Evolutionary conservation across 2,797 vertebrate species (phyloP), one percentile per base, ranked within the genome.

Genomic region (Florisuga fusca): DNA sequence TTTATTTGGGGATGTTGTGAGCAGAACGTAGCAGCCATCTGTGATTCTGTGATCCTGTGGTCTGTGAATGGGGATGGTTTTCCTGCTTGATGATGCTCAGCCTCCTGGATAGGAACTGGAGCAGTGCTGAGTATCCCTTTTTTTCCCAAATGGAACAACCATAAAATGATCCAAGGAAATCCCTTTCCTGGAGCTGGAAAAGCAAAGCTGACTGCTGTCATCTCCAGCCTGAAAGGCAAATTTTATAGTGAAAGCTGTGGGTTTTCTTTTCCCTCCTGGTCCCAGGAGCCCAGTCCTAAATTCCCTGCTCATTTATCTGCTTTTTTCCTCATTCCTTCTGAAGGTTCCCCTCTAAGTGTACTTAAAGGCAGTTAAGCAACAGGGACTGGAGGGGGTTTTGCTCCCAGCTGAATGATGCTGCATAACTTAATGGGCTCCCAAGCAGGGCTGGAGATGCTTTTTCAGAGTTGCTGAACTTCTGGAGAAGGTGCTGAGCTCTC

Each of bases 251-350:
- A 75, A 36, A 1, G 7, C 64, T 43, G 34, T 0, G 1, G 41
- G 31, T 2, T 19, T 58, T 64, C 54, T 59, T 59, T 61, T 31
- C 25, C 19, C 5, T 85, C 58, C 12, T 50, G 83, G n/a, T 79
- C 90, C 51, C 87, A 46, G 43, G 46, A 88, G 68, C 50, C 46
- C 46, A 55, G 77, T 61, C 69, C 77, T 86, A 55, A 91, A 93
- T 89, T 93, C 68, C 73, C 64, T 43, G 54, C 64, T 93, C 73
- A 22, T 88, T 90, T 91, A 59, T 91, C 59, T 73, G 54, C 59
- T 48, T 83, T 93, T 76, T 59, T 6, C 48, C 50, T 69, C 83
- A 80, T 93, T 89, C 69, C 73, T 84, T 33, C 43, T 73, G 84
- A 83, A 73, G 0, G 1, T 10, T 83, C 86, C 59, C 46, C 61